Evolutionary conservation across 1,140 invertebrate genomes (phyloP).

Genomic region (Myzus persicae): DNA sequence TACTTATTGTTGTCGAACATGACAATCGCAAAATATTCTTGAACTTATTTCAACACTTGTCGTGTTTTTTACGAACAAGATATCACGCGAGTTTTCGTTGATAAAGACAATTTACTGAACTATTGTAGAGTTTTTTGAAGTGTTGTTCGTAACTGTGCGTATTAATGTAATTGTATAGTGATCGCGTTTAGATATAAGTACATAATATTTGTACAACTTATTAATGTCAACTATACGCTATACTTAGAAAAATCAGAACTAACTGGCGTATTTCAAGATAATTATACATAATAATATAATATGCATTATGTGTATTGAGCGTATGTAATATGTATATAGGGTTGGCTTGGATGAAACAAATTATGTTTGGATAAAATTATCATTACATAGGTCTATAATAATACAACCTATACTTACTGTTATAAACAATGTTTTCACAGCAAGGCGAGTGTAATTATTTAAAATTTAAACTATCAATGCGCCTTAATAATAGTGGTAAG

Average conservation of each 20-base stretch:
- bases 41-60: constrained; percentile 30
- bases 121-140: constrained; percentile 2
- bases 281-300: background rate
- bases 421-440: background rate
- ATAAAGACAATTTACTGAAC: constrained; percentile 16
- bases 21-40: constrained; percentile 1
- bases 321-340: too few relatives aligned
- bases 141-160: background rate
- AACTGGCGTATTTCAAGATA: too few relatives aligned
- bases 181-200: background rate
- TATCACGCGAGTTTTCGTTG: constrained; percentile 39
- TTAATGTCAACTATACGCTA: background rate
- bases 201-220: constrained; percentile 1
- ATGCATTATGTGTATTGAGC: background rate
- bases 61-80: background rate
- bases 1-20: constrained; percentile 36
- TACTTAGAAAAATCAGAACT: background rate
- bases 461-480: background rate
- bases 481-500: background rate
- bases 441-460: background rate
- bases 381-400: too few relatives aligned
- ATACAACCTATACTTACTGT: too few relatives aligned
- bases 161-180: background rate
- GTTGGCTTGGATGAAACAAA: too few relatives aligned
- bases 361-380: too few relatives aligned